Evolutionary conservation across 2,113 vertebrate species (phyloP).

Genomic region (Setophaga coronata): DNA sequence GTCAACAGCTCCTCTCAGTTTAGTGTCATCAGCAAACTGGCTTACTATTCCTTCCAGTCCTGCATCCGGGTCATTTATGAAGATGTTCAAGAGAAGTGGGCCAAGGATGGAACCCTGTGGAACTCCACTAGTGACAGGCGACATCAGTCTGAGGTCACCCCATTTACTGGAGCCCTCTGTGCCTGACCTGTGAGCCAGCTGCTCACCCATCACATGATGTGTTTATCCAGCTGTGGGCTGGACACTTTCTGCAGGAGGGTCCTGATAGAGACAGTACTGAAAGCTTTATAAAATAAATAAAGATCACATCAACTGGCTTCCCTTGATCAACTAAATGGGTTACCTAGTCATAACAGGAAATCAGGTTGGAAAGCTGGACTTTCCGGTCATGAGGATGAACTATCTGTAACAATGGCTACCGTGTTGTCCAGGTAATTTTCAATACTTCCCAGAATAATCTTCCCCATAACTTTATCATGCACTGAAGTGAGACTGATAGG

Average conservation of each 20-base stretch:
- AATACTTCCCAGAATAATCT: not conserved
- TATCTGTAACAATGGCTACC: fast-evolving
- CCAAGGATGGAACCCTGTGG: fast-evolving
- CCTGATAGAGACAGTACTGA: fast-evolving
- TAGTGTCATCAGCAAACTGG: not conserved
- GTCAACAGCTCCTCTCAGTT: fast-evolving
- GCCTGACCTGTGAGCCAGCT: not conserved
- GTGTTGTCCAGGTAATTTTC: not conserved
- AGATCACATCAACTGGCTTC: not conserved
- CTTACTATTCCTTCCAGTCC: not conserved
- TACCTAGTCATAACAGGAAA: not conserved
- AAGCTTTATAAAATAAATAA: not conserved
- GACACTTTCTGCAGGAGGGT: not conserved
- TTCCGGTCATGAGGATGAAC: not conserved
- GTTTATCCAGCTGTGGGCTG: not conserved
- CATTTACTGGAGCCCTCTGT: not conserved
- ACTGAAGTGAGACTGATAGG: not conserved
- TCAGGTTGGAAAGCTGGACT: not conserved
- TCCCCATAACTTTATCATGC: not conserved
- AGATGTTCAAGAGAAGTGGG: not conserved
- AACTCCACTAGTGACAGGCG: not conserved
- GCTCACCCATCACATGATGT: not conserved
- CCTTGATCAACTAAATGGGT: fast-evolving
- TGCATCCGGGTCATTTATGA: not conserved
- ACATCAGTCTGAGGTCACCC: not conserved